Base-by-base conservation (phyloP, 2,888 invertebrate species). In the Antheraea yamamai region DNA sequence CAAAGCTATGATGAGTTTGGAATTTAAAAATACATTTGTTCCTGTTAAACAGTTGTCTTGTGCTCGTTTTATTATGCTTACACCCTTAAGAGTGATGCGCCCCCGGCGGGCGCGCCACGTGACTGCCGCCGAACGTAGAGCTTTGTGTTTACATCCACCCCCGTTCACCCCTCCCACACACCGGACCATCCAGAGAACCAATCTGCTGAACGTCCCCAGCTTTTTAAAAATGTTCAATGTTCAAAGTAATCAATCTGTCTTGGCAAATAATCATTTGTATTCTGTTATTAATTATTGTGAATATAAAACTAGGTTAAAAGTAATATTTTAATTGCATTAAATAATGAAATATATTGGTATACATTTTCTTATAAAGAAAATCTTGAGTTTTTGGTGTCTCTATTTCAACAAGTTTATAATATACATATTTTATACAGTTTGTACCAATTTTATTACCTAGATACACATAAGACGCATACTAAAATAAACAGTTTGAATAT, bases 41-140 rank as follows among this genome's bases (percentile, higher is more conserved):
- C 75, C 66, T 81, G 75, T 74, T 77, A 51, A 23, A 75, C 66
- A 78, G 77, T 78, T 76, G 61, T 73, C 77, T 78, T 71, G 74
- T 79, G 75, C 77, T 71, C 74, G 75, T 76, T 77, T 77, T 83
- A 82, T 83, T 83, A 80, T 83, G 81, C 85, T 83, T 81, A 81
- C 87, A 85, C 89, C 92, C 92, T 87, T 91, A 92, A 92, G 91
- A 94, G 94, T 95, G 95, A 95, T 94, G 94, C 94, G 92, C 93
- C 92, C 94, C 93, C 92, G 94, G 92, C 92, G 84, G 88, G 87
- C 89, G 91, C 94, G 89, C 93, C 94, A 95, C 94, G 94, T 95
- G 94, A 95, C 94, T 95, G 95, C 92, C 93, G 93, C 89, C 86
- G 83, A 85, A 83, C 85, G 87, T 83, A 84, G 87, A 86, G 87